Base-by-base conservation (phyloP, 2,888 invertebrate species). In the Liposcelis brunnea region DNA sequence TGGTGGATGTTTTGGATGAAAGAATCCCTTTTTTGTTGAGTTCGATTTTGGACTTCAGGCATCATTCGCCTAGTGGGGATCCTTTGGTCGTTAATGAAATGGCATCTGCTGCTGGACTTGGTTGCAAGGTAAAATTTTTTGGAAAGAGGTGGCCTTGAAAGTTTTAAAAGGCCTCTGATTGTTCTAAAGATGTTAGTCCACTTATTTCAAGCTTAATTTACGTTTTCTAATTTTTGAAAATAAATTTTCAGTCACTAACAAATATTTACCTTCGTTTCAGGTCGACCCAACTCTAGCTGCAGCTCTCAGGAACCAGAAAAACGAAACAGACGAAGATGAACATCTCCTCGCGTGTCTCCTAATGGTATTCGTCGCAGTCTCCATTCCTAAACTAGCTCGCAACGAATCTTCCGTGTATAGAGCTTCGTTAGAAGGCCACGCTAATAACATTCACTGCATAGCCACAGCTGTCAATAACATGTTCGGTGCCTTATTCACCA, bases 381-480 rank as follows among this genome's bases (percentile, higher is more conserved):
- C 95, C 1, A 80, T 98, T 54, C 97, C 97, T 1, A 85, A 90
- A 62, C 69, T 98, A 43, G 94, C 97, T 2, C 75, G 84, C 48
- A 84, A 79, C 55, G 94, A 95, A 49, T 79, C 77, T 45, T 89
- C 93, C 0, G 86, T 89, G 56, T 89, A 87, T 59, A 71, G 85
- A 48, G 83, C 89, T 1, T 83, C 86, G 1, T 66, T 85, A 47
- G 82, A 86, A 67, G 94, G 93, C 0, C 95, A 98, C 60, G 80
- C 89, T n/a, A 98, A 99, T 65, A 99, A 99, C 62, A 91, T 90
- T 49, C 98, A 99, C 62, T 98, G 98, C 59, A 84, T 99, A 73
- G 93, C 97, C 1, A 77, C 89, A 37, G 94, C 95, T 0, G 85
- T 97, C 33, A 94, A 93, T 59, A 85, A 87, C 55, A 86, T 95